Conservation (phyloP, 2,113 vertebrate species). For the Nansenia antarctica region DNA sequence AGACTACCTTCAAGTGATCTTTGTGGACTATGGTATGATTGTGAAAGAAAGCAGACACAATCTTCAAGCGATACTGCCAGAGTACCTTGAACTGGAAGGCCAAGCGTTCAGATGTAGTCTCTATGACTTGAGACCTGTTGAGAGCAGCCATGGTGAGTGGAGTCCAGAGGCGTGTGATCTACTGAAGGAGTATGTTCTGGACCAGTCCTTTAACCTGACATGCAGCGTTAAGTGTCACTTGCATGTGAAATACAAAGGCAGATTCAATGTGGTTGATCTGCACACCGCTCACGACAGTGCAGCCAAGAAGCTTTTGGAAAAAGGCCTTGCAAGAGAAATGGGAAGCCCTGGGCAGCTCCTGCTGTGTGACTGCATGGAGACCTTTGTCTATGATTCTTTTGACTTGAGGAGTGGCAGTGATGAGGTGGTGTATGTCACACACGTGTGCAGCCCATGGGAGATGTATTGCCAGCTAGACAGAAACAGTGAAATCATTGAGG, state of each 20-base stretch:
- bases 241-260: conserved; percentile 55
- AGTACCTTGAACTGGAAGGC: conserved; percentile 75
- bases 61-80: conserved; percentile 75
- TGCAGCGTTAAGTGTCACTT: conserved; percentile 75
- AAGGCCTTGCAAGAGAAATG: conserved; percentile 45
- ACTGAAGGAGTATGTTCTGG: conserved; percentile 70
- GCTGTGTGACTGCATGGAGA: conserved; percentile 66
- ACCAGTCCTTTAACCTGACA: conserved; percentile 57
- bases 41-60: conserved; percentile 70
- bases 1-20: conserved; percentile 61
- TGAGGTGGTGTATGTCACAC: conserved; percentile 82
- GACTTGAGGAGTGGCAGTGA: conserved; percentile 75
- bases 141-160: conserved; percentile 49
- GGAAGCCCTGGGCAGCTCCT: conserved; percentile 42
- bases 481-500: conserved; percentile 75
- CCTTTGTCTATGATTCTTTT: conserved; percentile 85
- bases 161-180: conserved; percentile 48
- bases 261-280: conserved; percentile 83
- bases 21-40: conserved; percentile 83
- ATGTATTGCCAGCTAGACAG: conserved; percentile 87
- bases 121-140: conserved; percentile 64
- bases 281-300: conserved; percentile 57
- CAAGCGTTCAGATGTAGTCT: conserved; percentile 86
- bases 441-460: conserved; percentile 78
- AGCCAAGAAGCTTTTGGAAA: conserved; percentile 65